Percentiles rank a stretch among this genome's conserved stretches.
Evolutionary conservation across 1,140 invertebrate species (phyloP).

Genomic region (Drosophila azteca): DNA sequence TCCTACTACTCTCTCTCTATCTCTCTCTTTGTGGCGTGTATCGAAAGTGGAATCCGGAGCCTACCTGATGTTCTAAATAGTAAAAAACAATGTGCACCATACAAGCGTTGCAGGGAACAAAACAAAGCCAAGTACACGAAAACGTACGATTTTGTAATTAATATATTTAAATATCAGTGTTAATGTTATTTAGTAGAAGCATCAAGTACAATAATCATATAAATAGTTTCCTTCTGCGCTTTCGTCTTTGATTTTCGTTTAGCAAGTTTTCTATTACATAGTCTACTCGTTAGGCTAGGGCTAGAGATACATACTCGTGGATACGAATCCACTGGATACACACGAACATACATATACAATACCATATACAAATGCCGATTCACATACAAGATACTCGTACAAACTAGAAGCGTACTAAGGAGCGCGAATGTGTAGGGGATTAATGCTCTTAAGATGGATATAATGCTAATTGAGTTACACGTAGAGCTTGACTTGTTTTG

Average conservation of each 20-base stretch:
- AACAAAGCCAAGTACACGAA: too few relatives aligned
- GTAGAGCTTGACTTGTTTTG: constrained; percentile 44
- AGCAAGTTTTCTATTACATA: constrained; percentile 60
- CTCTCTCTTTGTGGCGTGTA: neutral
- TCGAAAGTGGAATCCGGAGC: too few relatives aligned
- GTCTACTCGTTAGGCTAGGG: constrained; percentile 50
- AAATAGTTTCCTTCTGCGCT: constrained; percentile 64
- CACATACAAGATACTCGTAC: constrained; percentile 49
- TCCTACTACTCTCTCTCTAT: too few relatives aligned
- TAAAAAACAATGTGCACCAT: too few relatives aligned
- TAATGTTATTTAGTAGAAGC: constrained; percentile 72
- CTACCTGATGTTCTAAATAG: too few relatives aligned
- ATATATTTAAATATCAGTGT: constrained; percentile 52
- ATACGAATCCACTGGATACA: constrained; percentile 4
- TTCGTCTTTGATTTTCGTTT: constrained; percentile 71
- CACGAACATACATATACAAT: constrained; percentile 53
- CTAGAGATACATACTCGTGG: constrained; percentile 50
- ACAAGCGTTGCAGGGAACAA: too few relatives aligned
- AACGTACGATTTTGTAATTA: too few relatives aligned
- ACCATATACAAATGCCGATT: constrained; percentile 60
- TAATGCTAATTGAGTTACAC: constrained; percentile 42
- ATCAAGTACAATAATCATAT: constrained; percentile 77
- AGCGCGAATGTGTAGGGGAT: constrained; percentile 41
- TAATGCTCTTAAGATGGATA: constrained; percentile 25
- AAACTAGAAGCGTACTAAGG: constrained; percentile 70